Evolutionary conservation across 2,113 vertebrate species (phyloP), one percentile per base, ranked within the genome.

Genomic region (Gymnarchus niloticus): DNA sequence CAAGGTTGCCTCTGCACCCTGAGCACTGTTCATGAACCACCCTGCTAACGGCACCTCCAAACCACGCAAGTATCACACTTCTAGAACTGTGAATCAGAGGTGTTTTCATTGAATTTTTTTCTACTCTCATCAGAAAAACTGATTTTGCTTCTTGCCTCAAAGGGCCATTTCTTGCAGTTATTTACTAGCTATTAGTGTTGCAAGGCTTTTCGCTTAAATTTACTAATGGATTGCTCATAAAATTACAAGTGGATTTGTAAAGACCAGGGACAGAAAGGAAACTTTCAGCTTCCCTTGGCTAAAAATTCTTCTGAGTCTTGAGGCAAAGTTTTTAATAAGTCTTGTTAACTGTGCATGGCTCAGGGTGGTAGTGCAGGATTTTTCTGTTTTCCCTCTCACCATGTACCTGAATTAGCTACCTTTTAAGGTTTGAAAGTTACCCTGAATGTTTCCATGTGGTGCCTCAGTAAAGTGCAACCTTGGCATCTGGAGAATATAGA

Each of bases 301-400:
- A 28, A 1, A 23, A 51, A 56, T 3, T 19, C 6, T 57, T 83
- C 21, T n/a, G 7, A 12, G 37, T 83, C 49, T 83, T 33, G 17
- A 54, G 80, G 28, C 80, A 23, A 19, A 28, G 48, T 56, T 3
- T 82, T 81, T 82, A 56, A 82, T 82, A 25, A 54, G 49, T 33
- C 49, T 82, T 82, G 80, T 56, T 82, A 82, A 82, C 51, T 33
- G 80, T 41, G 17, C 33, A 21, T 10, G 76, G 76, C 76, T 78
- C 7, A 25, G 44, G 44, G 44, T 48, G 9, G 41, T 78, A 46
- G 37, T 78, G 44, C 44, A 23, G 44, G 44, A 78, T 78, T 6
- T 46, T 1, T 48, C 44, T 46, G 37, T 48, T 4, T 78, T 48
- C 23, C 37, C 19, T 41, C 14, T 76, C 28, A 6, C 65, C 33